Conservation (phyloP, 2,113 vertebrate genomes). For the Thymallus thymallus region DNA sequence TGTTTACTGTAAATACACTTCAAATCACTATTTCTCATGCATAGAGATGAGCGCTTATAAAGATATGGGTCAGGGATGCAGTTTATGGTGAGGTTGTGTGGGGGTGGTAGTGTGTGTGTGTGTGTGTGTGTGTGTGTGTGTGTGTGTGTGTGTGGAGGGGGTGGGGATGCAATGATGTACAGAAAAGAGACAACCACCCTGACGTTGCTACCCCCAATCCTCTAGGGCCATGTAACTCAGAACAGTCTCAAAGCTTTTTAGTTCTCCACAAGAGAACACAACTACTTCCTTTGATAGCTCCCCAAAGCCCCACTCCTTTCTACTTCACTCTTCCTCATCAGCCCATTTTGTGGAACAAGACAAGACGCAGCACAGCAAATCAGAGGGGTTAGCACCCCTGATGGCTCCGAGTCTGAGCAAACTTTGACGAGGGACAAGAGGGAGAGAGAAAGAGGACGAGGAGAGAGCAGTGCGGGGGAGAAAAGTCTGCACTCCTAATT, state of each 20-base stretch:
- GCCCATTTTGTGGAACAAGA: background rate
- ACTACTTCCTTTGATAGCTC: background rate
- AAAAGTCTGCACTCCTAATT: conserved; percentile 14
- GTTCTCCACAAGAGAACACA: conserved; percentile 18
- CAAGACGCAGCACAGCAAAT: conserved; percentile 9
- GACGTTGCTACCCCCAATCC: conserved; percentile 32
- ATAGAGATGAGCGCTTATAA: conserved; percentile 19
- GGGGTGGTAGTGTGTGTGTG: background rate
- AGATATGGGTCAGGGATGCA: background rate
- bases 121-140: too few species aligned
- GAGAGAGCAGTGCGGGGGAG: background rate
- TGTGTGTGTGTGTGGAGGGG: background rate
- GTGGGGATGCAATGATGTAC: conserved; percentile 2
- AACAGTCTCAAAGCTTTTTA: conserved; percentile 27
- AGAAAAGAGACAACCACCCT: conserved; percentile 27
- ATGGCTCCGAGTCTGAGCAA: background rate
- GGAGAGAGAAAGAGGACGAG: background rate
- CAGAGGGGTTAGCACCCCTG: background rate
- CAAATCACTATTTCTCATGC: conserved; percentile 16
- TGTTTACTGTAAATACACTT: conserved; percentile 38
- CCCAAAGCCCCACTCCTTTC: background rate
- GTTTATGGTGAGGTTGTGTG: conserved; percentile 29
- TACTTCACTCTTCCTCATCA: conserved; percentile 5
- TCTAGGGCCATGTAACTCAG: conserved; percentile 36
- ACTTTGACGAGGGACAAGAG: background rate